Conservation (phyloP, 2,888 invertebrate genomes). For the Lepidochrysops patricia region DNA sequence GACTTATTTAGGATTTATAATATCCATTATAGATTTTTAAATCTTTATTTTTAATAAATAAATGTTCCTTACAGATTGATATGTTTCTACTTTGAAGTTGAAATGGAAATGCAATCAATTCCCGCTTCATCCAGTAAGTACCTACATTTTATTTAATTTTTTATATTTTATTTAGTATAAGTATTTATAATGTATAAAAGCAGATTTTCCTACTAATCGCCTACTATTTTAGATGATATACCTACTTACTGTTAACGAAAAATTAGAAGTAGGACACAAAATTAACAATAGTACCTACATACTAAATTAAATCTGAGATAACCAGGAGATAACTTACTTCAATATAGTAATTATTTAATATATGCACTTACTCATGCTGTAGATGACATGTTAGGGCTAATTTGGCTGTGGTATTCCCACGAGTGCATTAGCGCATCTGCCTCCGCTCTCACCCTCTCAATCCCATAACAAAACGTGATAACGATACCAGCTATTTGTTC, state of each 20-base stretch:
- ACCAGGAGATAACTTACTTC: too few relatives aligned
- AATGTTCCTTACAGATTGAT: background rate
- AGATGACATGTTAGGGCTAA: constrained; percentile 46
- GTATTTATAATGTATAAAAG: too few relatives aligned
- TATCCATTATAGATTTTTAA: too few relatives aligned
- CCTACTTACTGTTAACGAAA: background rate
- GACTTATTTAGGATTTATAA: too few relatives aligned
- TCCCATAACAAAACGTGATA: constrained; percentile 26
- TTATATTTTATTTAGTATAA: background rate
- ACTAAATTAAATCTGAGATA: too few relatives aligned
- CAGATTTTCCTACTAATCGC: too few relatives aligned
- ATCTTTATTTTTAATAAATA: too few relatives aligned
- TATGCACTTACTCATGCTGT: constrained; percentile 17
- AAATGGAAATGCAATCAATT: constrained; percentile 44
- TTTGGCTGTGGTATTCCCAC: constrained; percentile 51
- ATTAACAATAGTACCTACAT: too few relatives aligned
- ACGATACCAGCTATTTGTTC: constrained; percentile 27
- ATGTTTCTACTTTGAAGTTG: constrained; percentile 28
- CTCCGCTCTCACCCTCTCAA: constrained; percentile 34
- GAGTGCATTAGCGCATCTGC: constrained; percentile 52
- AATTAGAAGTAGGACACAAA: constrained; percentile 1
- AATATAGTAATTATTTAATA: constrained; percentile 4
- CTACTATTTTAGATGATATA: too few relatives aligned
- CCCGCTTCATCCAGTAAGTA: constrained; percentile 51
- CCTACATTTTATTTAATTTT: background rate